Percentiles rank a stretch among this genome's conserved stretches.
Evolutionary conservation across 2,797 vertebrate species (phyloP).

Genomic region (Odontamblyopus lacepedii): DNA sequence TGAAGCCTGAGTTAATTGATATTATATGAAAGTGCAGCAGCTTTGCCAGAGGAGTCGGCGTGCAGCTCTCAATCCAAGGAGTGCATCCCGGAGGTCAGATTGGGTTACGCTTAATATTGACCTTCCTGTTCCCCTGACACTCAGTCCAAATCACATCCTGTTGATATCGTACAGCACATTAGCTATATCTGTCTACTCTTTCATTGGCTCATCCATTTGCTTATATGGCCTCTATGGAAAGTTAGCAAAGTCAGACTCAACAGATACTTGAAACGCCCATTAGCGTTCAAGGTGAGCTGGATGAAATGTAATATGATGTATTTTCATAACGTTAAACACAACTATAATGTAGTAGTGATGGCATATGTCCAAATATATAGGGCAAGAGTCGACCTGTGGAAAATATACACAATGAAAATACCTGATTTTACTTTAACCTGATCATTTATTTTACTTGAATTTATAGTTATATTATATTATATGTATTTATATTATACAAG

Average conservation of each 20-base stretch:
- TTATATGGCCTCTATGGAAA: conserved; percentile 36
- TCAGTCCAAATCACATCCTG: conserved; percentile 67
- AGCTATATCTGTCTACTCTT: conserved; percentile 51
- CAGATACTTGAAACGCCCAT: not conserved
- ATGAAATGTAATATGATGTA: not conserved
- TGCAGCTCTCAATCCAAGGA: conserved; percentile 45
- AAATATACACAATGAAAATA: too few relatives aligned
- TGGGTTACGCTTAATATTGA: conserved; percentile 64
- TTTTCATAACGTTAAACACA: not conserved
- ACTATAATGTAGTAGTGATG: not conserved
- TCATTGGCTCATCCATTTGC: conserved; percentile 45
- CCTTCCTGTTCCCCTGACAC: conserved; percentile 61
- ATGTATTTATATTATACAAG: too few relatives aligned
- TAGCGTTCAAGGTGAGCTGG: conserved; percentile 2
- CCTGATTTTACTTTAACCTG: too few relatives aligned
- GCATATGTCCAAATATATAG: not conserved
- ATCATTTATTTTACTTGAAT: too few relatives aligned
- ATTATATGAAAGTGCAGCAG: conserved; percentile 48
- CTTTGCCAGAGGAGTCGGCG: conserved; percentile 45
- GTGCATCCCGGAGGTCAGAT: conserved; percentile 66
- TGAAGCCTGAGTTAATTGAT: conserved; percentile 67
- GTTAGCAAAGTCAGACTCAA: conserved; percentile 32
- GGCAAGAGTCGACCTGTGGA: not conserved
- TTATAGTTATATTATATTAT: too few relatives aligned
- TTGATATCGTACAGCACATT: conserved; percentile 52